Evolutionary conservation across 2,888 invertebrate genomes (phyloP).

Genomic region (Andrena praecox): DNA sequence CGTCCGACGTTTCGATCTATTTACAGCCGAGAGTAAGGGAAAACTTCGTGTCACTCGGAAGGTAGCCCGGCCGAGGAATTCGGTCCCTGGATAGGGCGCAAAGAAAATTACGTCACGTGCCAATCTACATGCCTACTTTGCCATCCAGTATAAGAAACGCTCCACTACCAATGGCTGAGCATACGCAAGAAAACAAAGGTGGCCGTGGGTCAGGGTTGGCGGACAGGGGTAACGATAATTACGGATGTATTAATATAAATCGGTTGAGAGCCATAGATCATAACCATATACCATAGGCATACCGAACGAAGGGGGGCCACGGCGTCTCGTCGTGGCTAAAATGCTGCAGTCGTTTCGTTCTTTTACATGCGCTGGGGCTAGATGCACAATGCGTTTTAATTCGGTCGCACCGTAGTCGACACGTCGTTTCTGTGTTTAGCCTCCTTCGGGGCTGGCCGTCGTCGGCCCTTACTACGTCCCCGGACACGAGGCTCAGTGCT

Average conservation of each 20-base stretch:
- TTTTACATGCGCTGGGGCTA: slow-evolving; percentile 83
- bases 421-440: slow-evolving; percentile 77
- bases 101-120: slow-evolving; percentile 52
- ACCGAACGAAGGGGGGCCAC: slow-evolving; percentile 66
- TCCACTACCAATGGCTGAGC: slow-evolving; percentile 45
- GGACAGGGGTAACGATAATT: slow-evolving; percentile 1
- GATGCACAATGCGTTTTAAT: slow-evolving; percentile 86
- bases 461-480: slow-evolving; percentile 84
- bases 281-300: slow-evolving; percentile 64
- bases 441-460: slow-evolving; percentile 84
- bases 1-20: slow-evolving; percentile 2
- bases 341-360: slow-evolving; percentile 71
- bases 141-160: slow-evolving; percentile 29
- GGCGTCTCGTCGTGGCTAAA: slow-evolving; percentile 62
- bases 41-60: slow-evolving; percentile 18
- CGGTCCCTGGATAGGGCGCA: slow-evolving; percentile 42
- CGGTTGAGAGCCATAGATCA: slow-evolving; percentile 33
- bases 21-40: slow-evolving; percentile 25
- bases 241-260: slow-evolving; percentile 10
- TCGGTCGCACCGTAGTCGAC: slow-evolving; percentile 80
- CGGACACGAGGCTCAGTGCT: slow-evolving; percentile 86
- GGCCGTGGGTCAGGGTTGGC: slow-evolving; percentile 17
- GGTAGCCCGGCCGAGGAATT: slow-evolving; percentile 37
- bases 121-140: slow-evolving; percentile 55
- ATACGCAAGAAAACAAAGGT: slow-evolving; percentile 42